Conservation (phyloP, 2,888 invertebrate genomes). For the Sturmia bella region DNA sequence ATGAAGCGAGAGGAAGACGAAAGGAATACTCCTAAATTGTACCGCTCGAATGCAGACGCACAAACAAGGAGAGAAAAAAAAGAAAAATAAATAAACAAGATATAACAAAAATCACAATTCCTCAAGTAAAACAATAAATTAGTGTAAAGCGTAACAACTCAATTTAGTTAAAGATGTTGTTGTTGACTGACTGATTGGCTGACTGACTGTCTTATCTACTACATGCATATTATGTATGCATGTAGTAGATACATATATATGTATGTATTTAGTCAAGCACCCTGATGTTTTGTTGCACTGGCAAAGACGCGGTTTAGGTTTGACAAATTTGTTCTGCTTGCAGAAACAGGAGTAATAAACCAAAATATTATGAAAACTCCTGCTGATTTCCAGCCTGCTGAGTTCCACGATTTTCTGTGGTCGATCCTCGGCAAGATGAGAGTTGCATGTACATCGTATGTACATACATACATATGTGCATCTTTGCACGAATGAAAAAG, state of each 20-base stretch:
- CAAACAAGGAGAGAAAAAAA: not conserved
- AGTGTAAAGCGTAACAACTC: slow-evolving; percentile 70
- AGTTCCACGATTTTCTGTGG: slow-evolving; percentile 78
- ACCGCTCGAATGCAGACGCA: slow-evolving; percentile 60
- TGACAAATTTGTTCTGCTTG: slow-evolving; percentile 74
- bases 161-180: slow-evolving; percentile 62
- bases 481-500: not conserved
- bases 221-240: slow-evolving; percentile 1
- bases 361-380: slow-evolving; percentile 77
- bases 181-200: not conserved
- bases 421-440: slow-evolving; percentile 72
- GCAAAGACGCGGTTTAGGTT: slow-evolving; percentile 72
- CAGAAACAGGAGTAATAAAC: slow-evolving; percentile 75
- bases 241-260: too few relatives aligned
- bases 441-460: slow-evolving; percentile 17
- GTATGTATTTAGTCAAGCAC: slow-evolving; percentile 60
- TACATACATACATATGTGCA: not conserved
- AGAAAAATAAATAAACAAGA: not conserved
- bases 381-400: slow-evolving; percentile 73
- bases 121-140: slow-evolving; percentile 17
- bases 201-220: too few relatives aligned
- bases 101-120: slow-evolving; percentile 64
- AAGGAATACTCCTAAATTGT: slow-evolving; percentile 71
- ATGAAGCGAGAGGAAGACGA: slow-evolving; percentile 19
- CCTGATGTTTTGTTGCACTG: slow-evolving; percentile 65